Evolutionary conservation across 1,140 invertebrate genomes (phyloP).

Genomic region (Pseudoatta argentina): DNA sequence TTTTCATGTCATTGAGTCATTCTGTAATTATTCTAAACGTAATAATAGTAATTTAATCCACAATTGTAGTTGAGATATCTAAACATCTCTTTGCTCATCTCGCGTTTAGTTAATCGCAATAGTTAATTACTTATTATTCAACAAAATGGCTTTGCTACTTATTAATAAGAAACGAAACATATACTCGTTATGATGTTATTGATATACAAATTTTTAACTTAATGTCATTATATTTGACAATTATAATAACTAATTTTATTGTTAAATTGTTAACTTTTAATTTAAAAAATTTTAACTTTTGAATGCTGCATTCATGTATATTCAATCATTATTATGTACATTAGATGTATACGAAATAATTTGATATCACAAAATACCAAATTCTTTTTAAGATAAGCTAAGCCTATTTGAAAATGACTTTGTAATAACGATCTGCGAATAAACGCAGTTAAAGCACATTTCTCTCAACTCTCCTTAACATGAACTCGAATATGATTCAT

Average conservation of each 20-base stretch:
- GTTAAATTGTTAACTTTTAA: neutral
- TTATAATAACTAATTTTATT: neutral
- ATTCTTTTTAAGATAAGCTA: too few relatives aligned
- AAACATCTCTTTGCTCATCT: conserved; percentile 10
- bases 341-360: too few relatives aligned
- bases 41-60: conserved; percentile 7
- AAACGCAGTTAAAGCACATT: conserved; percentile 5
- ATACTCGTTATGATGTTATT: neutral
- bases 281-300: neutral
- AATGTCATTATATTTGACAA: neutral
- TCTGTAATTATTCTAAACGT: conserved; percentile 18
- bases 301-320: neutral
- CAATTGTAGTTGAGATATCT: conserved; percentile 2
- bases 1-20: conserved; percentile 6
- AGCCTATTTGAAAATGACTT: too few relatives aligned
- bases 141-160: neutral
- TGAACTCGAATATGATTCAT: conserved; percentile 25
- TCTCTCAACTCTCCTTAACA: neutral
- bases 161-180: neutral
- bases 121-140: neutral
- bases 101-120: neutral
- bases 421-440: conserved; percentile 2
- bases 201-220: neutral
- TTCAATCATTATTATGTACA: too few relatives aligned
- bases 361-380: too few relatives aligned